These are phyloP conservation scores for Uloborus plumipes DNA, from an alignment of 2,888 invertebrate species.

Conservation along the genomic window DNA sequence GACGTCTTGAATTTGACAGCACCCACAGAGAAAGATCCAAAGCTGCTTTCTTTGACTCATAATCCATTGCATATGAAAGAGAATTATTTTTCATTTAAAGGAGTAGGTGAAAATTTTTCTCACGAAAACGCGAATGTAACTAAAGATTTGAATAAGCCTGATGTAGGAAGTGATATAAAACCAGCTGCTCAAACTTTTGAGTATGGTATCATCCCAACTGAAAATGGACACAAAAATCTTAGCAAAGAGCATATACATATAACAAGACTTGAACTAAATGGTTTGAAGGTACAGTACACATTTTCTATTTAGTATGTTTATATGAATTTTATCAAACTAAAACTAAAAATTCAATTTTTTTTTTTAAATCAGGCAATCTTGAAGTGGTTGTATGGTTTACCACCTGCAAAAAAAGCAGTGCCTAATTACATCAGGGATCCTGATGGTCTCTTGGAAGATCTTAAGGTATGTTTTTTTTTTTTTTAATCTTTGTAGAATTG, in stretches of 20 bases:
- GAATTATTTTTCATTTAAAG: conserved; percentile 48
- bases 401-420: conserved; percentile 90
- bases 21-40: conserved; percentile 40
- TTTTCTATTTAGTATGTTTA: no score
- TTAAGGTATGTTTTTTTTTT: conserved; percentile 72
- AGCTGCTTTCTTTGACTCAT: conserved; percentile 34
- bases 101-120: conserved; percentile 28
- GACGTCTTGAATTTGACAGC: conserved; percentile 48
- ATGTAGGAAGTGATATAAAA: conserved; percentile 22
- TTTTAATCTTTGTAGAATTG: background rate
- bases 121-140: conserved; percentile 11
- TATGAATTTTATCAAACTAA: no score
- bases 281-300: conserved; percentile 70
- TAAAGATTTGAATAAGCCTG: background rate
- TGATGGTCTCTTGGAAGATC: conserved; percentile 88
- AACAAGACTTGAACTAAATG: conserved; percentile 74
- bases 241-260: conserved; percentile 69
- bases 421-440: conserved; percentile 92
- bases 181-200: conserved; percentile 1
- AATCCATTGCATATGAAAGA: conserved; percentile 46
- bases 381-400: conserved; percentile 89
- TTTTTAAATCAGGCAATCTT: conserved; percentile 78
- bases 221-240: conserved; percentile 21
- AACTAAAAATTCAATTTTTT: no score
- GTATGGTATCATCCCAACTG: conserved; percentile 1